Base-by-base conservation (phyloP, 2,888 invertebrate species). In the Ochropacha duplaris region DNA sequence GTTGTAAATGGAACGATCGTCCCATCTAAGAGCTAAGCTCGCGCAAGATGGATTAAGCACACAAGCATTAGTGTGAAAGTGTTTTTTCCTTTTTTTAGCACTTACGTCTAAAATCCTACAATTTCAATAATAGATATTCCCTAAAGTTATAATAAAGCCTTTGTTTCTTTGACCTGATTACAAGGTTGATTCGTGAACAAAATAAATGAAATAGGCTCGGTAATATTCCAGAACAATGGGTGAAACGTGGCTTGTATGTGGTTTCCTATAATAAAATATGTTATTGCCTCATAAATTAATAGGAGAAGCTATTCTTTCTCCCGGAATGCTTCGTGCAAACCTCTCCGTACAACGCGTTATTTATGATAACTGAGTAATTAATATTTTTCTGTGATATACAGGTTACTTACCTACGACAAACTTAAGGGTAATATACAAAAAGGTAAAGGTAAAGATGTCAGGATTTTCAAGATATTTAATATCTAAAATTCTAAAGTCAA, bases 141-240 rank as follows among this genome's bases (percentile, higher is more conserved):
- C 28, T 39, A 2, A 6, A 51, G 12, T 55, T 52, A n/a, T 44
- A 51, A 44, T 57, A 57, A 50, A 26, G 50, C 34, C n/a, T 19
- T 26, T 44, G 34, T 19, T 28, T 39, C 59, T 51, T 24, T 55
- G 60, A 60, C 60, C 60, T 51, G 49, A 55, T 60, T 57, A 50
- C 57, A 31, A 39, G 54, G 34, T 50, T 49, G 49, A 57, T 54
- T 49, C 59, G 57, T 55, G 57, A 50, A 55, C 22, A 36, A 60
- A 56, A 59, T 56, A 56, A 58, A 55, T 34, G 19, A 28, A 19
- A 12, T 31, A 22, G n/a, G n/a, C 36, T 9, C 51, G 14, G 54
- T 52, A 59, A 54, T 57, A 50, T 50, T 50, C 19, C 26, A 44
- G 50, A 50, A 39, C 28, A 39, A 36, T 36, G 5, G 49, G 19